Evolutionary conservation across 2,113 vertebrate species (phyloP).

Genomic region (Cebus imitator): DNA sequence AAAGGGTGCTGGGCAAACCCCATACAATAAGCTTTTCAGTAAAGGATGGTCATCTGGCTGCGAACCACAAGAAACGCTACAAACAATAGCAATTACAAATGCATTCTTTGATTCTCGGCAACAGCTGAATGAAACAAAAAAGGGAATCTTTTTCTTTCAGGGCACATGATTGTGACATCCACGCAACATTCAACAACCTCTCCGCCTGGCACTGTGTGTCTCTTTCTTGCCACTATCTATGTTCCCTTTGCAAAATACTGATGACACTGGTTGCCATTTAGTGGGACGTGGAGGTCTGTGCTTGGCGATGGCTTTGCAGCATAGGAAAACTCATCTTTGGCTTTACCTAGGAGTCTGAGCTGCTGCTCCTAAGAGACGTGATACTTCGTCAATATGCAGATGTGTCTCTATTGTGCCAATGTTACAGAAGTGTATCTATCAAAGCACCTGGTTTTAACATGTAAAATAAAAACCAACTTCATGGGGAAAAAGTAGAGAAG

Average conservation of each 20-base stretch:
- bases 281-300: fast-evolving
- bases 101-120: neutral
- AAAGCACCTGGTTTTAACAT: neutral
- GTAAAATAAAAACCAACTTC: too few species aligned
- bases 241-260: neutral
- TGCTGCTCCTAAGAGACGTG: neutral
- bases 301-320: neutral
- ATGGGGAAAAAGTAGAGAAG: neutral
- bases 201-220: slow-evolving; percentile 38
- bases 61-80: neutral
- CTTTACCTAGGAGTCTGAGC: neutral
- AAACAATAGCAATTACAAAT: neutral
- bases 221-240: neutral
- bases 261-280: fast-evolving
- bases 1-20: neutral
- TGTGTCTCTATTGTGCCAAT: neutral
- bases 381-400: fast-evolving
- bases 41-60: neutral
- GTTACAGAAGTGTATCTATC: fast-evolving
- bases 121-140: slow-evolving; percentile 46
- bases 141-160: slow-evolving; percentile 35
- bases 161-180: slow-evolving; percentile 31
- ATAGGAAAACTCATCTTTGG: neutral
- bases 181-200: neutral
- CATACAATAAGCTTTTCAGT: neutral